Base-by-base conservation (phyloP, 2,113 vertebrate genomes). In the Nothoprocta perdicaria region DNA sequence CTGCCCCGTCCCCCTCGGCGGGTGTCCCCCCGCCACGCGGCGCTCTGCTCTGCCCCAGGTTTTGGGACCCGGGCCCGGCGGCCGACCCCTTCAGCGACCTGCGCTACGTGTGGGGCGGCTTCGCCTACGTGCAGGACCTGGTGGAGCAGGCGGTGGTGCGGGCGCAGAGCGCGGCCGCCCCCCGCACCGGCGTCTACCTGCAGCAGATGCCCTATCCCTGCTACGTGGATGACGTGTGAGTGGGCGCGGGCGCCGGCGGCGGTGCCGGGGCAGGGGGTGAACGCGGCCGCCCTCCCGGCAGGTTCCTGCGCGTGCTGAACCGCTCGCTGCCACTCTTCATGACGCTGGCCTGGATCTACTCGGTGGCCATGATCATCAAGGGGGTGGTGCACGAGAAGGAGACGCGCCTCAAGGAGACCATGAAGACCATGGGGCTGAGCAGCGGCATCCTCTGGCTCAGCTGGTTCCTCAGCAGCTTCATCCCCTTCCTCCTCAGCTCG, bases 201-300 rank as follows among this genome's bases (percentile, higher is more conserved):
- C 99, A 99, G 93, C 99, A 99, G 95, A 99, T 99, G 98, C 99
- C 99, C 8, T 98, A 99, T 82, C 98, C 98, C 1, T 99, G 99
- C 97, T 99, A 98, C 0, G 98, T 99, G 83, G 98, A 99, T 0
- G 98, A 99, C 3, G 95, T 97, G 99, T 99, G 90, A 98, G 99
- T 95, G 26, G 27, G 7, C 0, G 31, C 26, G 35, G 19, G 3
- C 31, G 31, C 12, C 0, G 5, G 12, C 0, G 1, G 9, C 45
- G 17, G 10, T 17, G 79, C 13, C 16, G 4, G 31, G 31, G 4
- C 12, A 23, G 35, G 9, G 8, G 38, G 23, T 55, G 72, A 77
- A 33, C 57, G 41, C 62, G 15, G 46, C 27, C 53, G 83, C 26
- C 41, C 1, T 8, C 46, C 23, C 27, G 31, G 6, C 96, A 99